phyloP scores from a whole-genome alignment of 1,140 invertebrate species.

The Scaptomyza montana region DNA sequence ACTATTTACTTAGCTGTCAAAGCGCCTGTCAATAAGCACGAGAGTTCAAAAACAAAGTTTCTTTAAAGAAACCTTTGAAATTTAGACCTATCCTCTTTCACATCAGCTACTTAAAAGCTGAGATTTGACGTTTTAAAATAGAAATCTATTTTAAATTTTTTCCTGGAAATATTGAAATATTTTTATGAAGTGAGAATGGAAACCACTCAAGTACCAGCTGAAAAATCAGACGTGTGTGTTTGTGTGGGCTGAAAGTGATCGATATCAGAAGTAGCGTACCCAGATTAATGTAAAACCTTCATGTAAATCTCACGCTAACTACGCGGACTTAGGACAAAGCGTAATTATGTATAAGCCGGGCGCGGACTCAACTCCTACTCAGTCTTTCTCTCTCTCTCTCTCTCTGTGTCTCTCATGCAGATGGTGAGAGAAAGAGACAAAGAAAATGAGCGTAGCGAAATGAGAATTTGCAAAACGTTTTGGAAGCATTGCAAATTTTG shows the following conservation, averaged over 20 bases:
- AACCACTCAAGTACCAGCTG: slow-evolving; percentile 34
- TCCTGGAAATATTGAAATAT: slow-evolving; percentile 16
- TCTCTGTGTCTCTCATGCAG: not conserved
- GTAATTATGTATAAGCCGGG: slow-evolving; percentile 61
- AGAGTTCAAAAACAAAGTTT: no score
- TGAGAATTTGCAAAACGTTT: not conserved
- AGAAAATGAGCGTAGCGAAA: not conserved
- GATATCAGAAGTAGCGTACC: slow-evolving; percentile 35
- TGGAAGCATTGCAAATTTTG: slow-evolving; percentile 51
- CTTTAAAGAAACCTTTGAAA: not conserved
- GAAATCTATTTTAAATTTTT: not conserved
- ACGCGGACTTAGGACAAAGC: slow-evolving; percentile 35
- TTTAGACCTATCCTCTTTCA: not conserved
- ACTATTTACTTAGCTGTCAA: not conserved
- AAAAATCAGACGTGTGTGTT: not conserved
- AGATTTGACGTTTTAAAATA: slow-evolving; percentile 7
- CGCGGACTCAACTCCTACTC: slow-evolving; percentile 29
- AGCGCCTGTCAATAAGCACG: no score
- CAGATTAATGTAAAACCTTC: slow-evolving; percentile 44
- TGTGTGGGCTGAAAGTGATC: slow-evolving; percentile 9
- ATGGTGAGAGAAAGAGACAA: slow-evolving; percentile 1
- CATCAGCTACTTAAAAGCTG: not conserved
- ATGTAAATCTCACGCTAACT: slow-evolving; percentile 25
- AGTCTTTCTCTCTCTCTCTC: not conserved
- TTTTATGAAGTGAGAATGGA: slow-evolving; percentile 2